phyloP scores from a whole-genome alignment of 2,888 invertebrate genomes.

The Endomychus coccineus region DNA sequence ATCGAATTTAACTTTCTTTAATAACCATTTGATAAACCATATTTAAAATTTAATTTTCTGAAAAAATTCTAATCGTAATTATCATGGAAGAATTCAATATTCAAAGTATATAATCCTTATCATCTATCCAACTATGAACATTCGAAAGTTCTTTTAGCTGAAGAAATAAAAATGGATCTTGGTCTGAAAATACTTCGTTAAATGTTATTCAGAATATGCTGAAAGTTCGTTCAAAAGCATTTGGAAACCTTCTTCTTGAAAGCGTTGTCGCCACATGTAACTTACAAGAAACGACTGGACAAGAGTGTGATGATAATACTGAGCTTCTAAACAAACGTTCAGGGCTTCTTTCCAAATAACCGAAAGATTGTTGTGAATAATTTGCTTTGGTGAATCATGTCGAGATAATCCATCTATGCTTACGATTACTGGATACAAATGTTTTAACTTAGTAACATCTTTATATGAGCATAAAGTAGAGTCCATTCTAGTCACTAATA shows the following conservation, averaged over 20 bases:
- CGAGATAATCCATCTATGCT: constrained; percentile 26
- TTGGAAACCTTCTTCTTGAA: constrained; percentile 27
- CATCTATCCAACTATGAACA: too few species aligned
- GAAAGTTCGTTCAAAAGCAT: constrained; percentile 25
- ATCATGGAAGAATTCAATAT: too few species aligned
- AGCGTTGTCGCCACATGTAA: constrained; percentile 39
- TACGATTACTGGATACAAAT: constrained; percentile 27
- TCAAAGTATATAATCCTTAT: too few species aligned
- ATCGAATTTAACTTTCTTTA: too few species aligned
- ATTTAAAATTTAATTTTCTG: too few species aligned
- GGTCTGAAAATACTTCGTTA: too few species aligned
- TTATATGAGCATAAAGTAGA: constrained; percentile 27
- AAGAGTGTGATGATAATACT: constrained; percentile 36
- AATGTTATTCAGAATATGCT: too few species aligned
- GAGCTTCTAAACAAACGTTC: constrained; percentile 51
- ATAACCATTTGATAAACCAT: too few species aligned
- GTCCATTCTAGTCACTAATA: constrained; percentile 35
- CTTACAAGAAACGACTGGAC: constrained; percentile 34
- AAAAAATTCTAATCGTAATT: too few species aligned
- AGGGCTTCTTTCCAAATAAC: constrained; percentile 61
- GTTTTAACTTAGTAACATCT: constrained; percentile 23
- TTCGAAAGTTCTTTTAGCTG: too few species aligned
- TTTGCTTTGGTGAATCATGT: constrained; percentile 25
- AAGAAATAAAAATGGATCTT: too few species aligned
- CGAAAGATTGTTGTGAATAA: constrained; percentile 42